Conservation (phyloP, 37 sponge, comb jelly and placozoan genomes). For the Petrosia ficiformis region DNA sequence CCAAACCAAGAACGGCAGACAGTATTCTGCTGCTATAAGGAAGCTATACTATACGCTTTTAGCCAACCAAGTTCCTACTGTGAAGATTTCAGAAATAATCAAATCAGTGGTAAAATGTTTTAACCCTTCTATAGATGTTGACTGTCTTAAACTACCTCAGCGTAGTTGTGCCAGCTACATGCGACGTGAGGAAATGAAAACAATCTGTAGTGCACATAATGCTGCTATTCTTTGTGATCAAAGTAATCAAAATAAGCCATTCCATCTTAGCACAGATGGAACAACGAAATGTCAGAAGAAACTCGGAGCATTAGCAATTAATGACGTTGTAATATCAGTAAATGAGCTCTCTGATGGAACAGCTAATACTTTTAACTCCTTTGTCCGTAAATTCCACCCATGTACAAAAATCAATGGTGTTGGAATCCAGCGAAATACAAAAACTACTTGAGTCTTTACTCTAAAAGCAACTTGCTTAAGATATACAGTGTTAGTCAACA, state of each 20-base stretch:
- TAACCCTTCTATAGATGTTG: constrained; percentile 9
- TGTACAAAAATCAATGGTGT: too few relatives aligned
- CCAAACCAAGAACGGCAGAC: background rate
- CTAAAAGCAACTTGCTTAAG: too few relatives aligned
- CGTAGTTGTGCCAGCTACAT: constrained; percentile 14
- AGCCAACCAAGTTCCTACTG: constrained; percentile 1
- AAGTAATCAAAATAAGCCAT: background rate
- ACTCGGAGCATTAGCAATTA: constrained; percentile 17
- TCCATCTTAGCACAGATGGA: constrained; percentile 29
- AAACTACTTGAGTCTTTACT: too few relatives aligned
- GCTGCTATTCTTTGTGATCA: constrained; percentile 1
- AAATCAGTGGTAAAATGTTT: constrained; percentile 9
- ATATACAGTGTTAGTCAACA: too few relatives aligned
- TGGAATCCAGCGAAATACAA: too few relatives aligned
- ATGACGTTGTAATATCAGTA: constrained; percentile 16
- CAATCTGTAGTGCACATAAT: constrained; percentile 9
- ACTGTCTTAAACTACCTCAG: constrained; percentile 8
- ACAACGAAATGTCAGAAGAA: constrained; percentile 36
- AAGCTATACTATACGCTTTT: constrained; percentile 27
- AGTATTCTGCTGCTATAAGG: background rate
- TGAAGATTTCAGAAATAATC: constrained; percentile 1
- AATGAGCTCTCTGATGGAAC: constrained; percentile 37
- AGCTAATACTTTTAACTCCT: constrained; percentile 30
- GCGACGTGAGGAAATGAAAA: constrained; percentile 28
- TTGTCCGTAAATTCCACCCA: too few relatives aligned